A percentile compares a stretch with the other conserved stretches of the same genome.
Conservation (phyloP, 2,797 vertebrate genomes). For the Pempheris klunzingeri region DNA sequence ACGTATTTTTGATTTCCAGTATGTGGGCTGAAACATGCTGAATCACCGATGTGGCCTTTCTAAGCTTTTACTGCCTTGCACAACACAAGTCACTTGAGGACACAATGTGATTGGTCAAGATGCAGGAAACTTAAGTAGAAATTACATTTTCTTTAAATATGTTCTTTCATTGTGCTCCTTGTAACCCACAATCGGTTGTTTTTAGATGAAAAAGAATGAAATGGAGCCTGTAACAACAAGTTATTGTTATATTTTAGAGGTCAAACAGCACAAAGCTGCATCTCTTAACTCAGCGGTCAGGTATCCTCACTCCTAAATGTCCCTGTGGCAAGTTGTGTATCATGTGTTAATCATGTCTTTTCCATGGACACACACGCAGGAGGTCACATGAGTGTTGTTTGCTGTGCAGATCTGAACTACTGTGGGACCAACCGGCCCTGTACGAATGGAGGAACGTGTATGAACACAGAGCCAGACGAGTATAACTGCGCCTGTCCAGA, state of each 20-base stretch:
- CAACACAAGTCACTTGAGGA: constrained; percentile 27
- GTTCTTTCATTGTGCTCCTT: constrained; percentile 8
- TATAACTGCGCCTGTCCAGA: constrained; percentile 93
- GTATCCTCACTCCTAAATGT: background rate
- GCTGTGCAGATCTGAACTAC: constrained; percentile 93
- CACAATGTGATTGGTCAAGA: constrained; percentile 39
- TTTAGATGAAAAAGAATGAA: constrained; percentile 2
- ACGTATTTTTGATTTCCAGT: constrained; percentile 7
- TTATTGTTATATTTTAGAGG: constrained; percentile 19
- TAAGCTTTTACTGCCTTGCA: background rate
- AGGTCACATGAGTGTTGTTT: background rate
- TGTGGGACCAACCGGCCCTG: constrained; percentile 96
- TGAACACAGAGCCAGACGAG: constrained; percentile 94
- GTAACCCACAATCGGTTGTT: constrained; percentile 26
- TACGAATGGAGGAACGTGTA: constrained; percentile 92
- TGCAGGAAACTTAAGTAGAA: constrained; percentile 14
- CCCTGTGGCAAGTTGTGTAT: background rate
- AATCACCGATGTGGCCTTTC: background rate
- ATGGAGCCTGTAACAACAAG: background rate
- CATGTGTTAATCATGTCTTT: background rate
- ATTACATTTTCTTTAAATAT: constrained; percentile 32
- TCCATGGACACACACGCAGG: background rate
- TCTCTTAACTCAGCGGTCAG: background rate
- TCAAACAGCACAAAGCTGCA: background rate
- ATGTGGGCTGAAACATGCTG: background rate